A percentile compares a stretch with the other conserved stretches of the same genome.
Conservation (phyloP, 2,113 vertebrate genomes). For the Sclerurus mexicanus region DNA sequence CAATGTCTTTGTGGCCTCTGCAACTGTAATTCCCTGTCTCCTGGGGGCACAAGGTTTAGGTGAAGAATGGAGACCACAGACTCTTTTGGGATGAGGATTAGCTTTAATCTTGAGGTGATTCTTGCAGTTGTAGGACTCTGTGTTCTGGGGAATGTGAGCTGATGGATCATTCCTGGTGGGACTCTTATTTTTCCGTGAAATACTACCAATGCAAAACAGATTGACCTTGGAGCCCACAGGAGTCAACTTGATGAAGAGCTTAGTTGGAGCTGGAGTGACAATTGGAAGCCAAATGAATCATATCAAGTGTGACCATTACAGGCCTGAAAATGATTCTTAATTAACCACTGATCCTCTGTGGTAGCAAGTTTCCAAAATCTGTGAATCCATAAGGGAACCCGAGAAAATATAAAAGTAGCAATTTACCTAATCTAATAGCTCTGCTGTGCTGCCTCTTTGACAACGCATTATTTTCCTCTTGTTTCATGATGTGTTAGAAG, state of each 20-base stretch:
- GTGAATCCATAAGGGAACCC: constrained; percentile 68
- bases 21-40: constrained; percentile 50
- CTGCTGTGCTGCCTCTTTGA: not conserved
- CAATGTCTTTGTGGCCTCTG: constrained; percentile 53
- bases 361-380: constrained; percentile 75
- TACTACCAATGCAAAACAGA: constrained; percentile 64
- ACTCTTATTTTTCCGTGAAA: constrained; percentile 55
- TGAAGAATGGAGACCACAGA: constrained; percentile 66
- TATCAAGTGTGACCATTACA: constrained; percentile 80
- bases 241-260: constrained; percentile 77
- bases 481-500: not conserved
- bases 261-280: constrained; percentile 79
- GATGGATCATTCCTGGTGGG: constrained; percentile 59
- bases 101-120: constrained; percentile 82
- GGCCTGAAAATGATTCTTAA: constrained; percentile 82
- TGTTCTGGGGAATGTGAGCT: constrained; percentile 55
- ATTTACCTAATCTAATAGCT: constrained; percentile 69
- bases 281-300: constrained; percentile 83
- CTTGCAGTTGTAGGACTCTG: constrained; percentile 62
- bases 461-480: constrained; percentile 11
- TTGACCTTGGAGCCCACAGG: constrained; percentile 82
- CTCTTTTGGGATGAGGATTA: constrained; percentile 77
- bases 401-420: constrained; percentile 54
- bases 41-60: constrained; percentile 73
- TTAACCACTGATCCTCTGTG: constrained; percentile 83